Evolutionary conservation across 2,113 vertebrate species (phyloP).

Genomic region (Neodon shergylaensis): DNA sequence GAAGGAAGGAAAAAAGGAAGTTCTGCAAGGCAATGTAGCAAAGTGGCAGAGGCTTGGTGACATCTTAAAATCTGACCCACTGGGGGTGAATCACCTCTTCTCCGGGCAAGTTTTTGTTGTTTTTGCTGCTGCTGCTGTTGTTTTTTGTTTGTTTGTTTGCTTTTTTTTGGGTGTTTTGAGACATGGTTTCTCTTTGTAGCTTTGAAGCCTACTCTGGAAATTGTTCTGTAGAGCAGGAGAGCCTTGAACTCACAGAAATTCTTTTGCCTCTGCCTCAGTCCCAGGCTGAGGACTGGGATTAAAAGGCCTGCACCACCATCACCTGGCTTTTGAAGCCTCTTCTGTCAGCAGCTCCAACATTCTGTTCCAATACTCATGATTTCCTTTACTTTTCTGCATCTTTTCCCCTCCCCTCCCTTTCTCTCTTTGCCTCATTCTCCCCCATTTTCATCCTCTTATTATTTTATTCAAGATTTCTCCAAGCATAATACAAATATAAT

Average conservation of each 20-base stretch:
- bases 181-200: too few relatives aligned
- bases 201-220: too few relatives aligned
- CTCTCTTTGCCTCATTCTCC: accelerated
- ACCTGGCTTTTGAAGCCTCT: not conserved
- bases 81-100: not conserved
- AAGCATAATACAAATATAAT: not conserved
- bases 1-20: not conserved
- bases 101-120: too few relatives aligned
- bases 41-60: not conserved
- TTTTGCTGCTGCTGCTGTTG: too few relatives aligned
- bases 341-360: not conserved
- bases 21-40: not conserved
- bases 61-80: not conserved
- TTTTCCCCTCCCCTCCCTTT: too few relatives aligned
- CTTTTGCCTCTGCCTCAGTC: too few relatives aligned
- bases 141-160: too few relatives aligned
- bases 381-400: not conserved
- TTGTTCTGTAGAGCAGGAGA: too few relatives aligned
- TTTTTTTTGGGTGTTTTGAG: too few relatives aligned
- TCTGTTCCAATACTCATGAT: not conserved
- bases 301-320: too few relatives aligned
- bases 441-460: not conserved
- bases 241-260: too few relatives aligned
- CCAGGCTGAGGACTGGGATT: too few relatives aligned
- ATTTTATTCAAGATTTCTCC: not conserved